phyloP scores from a whole-genome alignment of 2,888 invertebrate genomes.

The Chrysolina oricalcia region DNA sequence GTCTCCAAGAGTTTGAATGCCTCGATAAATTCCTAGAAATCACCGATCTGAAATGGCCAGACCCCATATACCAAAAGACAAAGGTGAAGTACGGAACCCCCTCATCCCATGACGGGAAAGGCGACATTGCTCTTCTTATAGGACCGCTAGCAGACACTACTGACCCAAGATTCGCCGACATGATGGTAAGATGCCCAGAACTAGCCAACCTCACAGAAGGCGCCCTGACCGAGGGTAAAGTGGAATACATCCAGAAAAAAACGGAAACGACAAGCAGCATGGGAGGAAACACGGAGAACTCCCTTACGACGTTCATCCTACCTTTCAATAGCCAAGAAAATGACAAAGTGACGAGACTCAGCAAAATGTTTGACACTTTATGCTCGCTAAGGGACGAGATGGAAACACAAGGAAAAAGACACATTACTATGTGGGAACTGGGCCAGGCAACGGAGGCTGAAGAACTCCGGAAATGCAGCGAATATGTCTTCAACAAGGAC shows the following conservation, averaged over 20 bases:
- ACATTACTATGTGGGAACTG: too few relatives aligned
- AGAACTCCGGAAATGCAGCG: background rate
- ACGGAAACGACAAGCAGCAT: slow-evolving; percentile 7
- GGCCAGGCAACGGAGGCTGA: too few relatives aligned
- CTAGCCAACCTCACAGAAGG: background rate
- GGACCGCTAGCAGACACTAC: background rate
- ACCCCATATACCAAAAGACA: background rate
- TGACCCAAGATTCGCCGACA: background rate
- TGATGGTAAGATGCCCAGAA: slow-evolving; percentile 3
- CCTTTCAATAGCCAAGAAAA: too few relatives aligned
- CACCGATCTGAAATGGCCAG: background rate
- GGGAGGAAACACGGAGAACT: background rate
- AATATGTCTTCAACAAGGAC: background rate
- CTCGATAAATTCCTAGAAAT: background rate
- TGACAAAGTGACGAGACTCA: background rate
- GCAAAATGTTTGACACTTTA: background rate
- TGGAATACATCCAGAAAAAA: background rate
- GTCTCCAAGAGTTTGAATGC: background rate
- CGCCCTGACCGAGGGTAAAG: background rate
- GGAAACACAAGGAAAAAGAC: background rate
- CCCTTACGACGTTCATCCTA: slow-evolving; percentile 9
- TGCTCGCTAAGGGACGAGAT: background rate
- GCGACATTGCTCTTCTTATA: background rate
- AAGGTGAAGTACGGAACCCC: background rate
- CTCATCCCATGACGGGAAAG: background rate